Base-by-base conservation (phyloP, 1,140 invertebrate species). In the Philaenus spumarius region DNA sequence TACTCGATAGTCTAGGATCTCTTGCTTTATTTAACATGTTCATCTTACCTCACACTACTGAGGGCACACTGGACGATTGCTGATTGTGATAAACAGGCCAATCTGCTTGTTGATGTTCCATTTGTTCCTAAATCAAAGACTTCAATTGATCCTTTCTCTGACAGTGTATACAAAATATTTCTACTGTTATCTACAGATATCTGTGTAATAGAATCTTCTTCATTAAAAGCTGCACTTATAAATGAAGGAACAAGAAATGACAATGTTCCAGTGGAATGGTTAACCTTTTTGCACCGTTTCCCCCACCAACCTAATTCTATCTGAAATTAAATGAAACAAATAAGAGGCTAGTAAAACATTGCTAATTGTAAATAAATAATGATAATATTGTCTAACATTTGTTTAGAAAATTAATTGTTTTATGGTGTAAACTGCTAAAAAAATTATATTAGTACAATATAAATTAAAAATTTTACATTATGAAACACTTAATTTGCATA, bases 161-260 rank as follows among this genome's bases (percentile, higher is more conserved):
- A 90, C 4, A 96, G 75, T 22, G 91, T 87, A 69, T 95, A 99
- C 6, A 99, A 72, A 67, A 98, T 88, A 69, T 95, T 82, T 53
- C 96, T 79, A 24, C 82, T 84, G 68, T 97, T 87, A 71, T 99
- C 97, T 19, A 97, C 78, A 57, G 84, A 83, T 66, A 98, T 93
- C 75, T 96, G 92, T 43, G 84, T 76, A 61, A 98, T 85, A 0
- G 91, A 80, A 78, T 98, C 95, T 63, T 91, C 85, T 72, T 94
- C 89, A 68, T 84, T 82, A 42, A 93, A 81, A 23, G 86, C 84
- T 55, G 89, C 82, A 70, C 89, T 87, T 1, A 90, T 74, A 76
- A 98, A 97, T n/a, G 90, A 89, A 11, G 93, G 94, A 2, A 97
- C 81, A 26, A 98, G 75, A 69, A 89, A 94, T 19, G 94, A 92